These are phyloP conservation scores for Oxyura jamaicensis DNA, from an alignment of 2,113 vertebrate species.

Conservation along the genomic window DNA sequence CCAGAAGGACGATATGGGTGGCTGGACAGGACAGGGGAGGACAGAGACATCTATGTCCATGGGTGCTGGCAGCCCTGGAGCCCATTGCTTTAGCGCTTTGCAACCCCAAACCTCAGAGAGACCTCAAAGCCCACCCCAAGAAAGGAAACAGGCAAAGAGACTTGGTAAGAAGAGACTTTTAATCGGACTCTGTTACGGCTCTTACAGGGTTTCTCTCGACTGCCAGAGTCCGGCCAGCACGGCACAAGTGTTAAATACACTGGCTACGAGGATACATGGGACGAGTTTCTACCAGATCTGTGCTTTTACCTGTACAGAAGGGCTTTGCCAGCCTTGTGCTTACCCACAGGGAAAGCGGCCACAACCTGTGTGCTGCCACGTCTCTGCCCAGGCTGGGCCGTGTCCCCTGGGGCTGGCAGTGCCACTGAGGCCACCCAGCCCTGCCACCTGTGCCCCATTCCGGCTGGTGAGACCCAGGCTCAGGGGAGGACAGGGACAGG, in stretches of 20 bases:
- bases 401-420: neutral
- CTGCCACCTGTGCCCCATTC: neutral
- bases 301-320: conserved; percentile 50
- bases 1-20: rapidly evolving
- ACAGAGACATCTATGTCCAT: rapidly evolving
- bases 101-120: neutral
- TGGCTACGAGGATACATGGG: conserved; percentile 19
- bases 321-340: neutral
- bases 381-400: neutral
- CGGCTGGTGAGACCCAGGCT: neutral
- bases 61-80: rapidly evolving
- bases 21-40: neutral
- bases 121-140: neutral
- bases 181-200: conserved; percentile 68
- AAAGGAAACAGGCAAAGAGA: conserved; percentile 7
- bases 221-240: conserved; percentile 2
- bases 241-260: neutral
- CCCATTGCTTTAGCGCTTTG: neutral
- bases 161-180: conserved; percentile 78
- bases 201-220: conserved; percentile 15
- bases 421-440: neutral
- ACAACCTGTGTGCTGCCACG: rapidly evolving
- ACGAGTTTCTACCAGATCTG: neutral
- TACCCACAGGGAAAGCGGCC: neutral
- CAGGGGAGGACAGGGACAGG: neutral